Conservation (phyloP, 2,888 invertebrate genomes). For the Lasioglossum pauxillum region DNA sequence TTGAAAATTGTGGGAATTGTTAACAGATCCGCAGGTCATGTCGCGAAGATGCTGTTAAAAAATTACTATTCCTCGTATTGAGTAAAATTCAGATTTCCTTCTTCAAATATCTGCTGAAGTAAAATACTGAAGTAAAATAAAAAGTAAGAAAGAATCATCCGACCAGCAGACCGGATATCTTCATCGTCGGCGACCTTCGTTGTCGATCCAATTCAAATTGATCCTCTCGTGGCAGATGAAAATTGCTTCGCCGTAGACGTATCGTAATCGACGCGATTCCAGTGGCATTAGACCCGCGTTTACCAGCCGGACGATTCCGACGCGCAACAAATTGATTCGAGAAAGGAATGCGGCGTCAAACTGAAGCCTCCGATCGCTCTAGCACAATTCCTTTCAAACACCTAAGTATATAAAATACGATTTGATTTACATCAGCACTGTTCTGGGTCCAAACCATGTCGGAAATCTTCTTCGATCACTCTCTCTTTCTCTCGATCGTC, state of each 20-base stretch:
- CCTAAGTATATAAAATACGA: too few relatives aligned
- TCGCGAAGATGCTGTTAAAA: too few relatives aligned
- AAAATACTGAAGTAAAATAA: too few relatives aligned
- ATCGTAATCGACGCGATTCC: constrained; percentile 48
- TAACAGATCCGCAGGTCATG: too few relatives aligned
- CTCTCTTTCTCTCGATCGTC: background rate
- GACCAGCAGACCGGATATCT: background rate
- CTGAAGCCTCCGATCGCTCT: background rate
- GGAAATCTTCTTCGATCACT: too few relatives aligned
- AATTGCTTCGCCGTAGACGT: constrained; percentile 38
- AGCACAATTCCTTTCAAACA: background rate
- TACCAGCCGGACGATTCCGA: background rate
- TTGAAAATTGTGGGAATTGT: too few relatives aligned
- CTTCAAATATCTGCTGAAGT: too few relatives aligned
- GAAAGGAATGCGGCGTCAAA: background rate
- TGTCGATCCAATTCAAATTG: constrained; percentile 26
- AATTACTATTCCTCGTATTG: too few relatives aligned
- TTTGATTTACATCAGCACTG: too few relatives aligned
- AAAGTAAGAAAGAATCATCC: background rate
- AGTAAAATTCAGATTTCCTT: too few relatives aligned
- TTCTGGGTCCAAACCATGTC: too few relatives aligned
- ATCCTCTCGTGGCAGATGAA: constrained; percentile 29
- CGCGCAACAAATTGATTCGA: background rate
- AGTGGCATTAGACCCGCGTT: background rate
- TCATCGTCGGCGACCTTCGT: constrained; percentile 27